Evolutionary conservation across 2,888 invertebrate genomes (phyloP).

Genomic region (Monopis laevigella): DNA sequence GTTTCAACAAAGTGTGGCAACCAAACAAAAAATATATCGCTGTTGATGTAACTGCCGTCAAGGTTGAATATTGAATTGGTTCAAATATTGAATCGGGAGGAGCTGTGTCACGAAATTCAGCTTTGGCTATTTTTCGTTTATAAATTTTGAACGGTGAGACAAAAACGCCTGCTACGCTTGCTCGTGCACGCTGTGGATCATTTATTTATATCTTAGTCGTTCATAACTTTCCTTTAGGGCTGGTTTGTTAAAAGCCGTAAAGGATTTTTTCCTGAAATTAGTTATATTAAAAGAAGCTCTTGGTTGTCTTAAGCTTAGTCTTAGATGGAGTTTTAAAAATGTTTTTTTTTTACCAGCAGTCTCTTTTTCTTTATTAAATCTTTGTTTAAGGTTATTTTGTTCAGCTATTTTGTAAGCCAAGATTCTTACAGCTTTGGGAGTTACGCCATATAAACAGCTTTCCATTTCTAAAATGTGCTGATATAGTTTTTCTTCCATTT

Average conservation of each 20-base stretch:
- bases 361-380: slow-evolving; percentile 10
- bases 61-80: slow-evolving; percentile 14
- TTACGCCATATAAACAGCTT: neutral
- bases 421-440: neutral
- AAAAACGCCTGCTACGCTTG: slow-evolving; percentile 15
- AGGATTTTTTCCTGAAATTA: too few relatives aligned
- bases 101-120: slow-evolving; percentile 14
- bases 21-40: slow-evolving; percentile 1
- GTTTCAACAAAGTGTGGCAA: slow-evolving; percentile 9
- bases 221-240: neutral
- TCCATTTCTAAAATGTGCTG: neutral
- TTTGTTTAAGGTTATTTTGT: slow-evolving; percentile 9
- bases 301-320: slow-evolving; percentile 8
- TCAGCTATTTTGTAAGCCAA: slow-evolving; percentile 13
- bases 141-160: slow-evolving; percentile 14
- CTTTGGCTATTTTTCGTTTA: slow-evolving; percentile 13
- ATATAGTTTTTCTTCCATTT: neutral
- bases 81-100: slow-evolving; percentile 16
- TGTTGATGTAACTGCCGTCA: slow-evolving; percentile 13
- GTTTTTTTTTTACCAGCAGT: slow-evolving; percentile 10
- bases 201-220: slow-evolving; percentile 12
- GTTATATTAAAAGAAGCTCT: slow-evolving; percentile 13
- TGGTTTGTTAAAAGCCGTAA: slow-evolving; percentile 13
- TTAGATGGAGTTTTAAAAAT: slow-evolving; percentile 13
- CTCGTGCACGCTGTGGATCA: slow-evolving; percentile 16